Evolutionary conservation across 2,797 vertebrate genomes (phyloP), one percentile per base, ranked within the genome.

Genomic region (Macroramphosus scolopax): DNA sequence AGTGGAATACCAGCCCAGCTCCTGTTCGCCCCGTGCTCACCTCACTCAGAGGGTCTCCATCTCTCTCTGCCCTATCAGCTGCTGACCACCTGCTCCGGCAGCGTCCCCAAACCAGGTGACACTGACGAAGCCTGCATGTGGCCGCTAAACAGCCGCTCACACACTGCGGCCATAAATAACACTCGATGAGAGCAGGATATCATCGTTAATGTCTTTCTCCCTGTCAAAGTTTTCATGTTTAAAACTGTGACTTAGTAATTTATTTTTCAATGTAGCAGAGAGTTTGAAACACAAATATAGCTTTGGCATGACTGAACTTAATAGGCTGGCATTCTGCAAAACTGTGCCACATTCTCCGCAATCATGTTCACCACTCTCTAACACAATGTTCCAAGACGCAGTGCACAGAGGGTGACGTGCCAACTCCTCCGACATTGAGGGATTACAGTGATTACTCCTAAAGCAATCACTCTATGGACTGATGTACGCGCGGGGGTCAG

Each of bases 271-370:
- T 54, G 44, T 40, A 59, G 58, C 47, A 41, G 32, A 58, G 34
- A 22, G 29, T 71, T 77, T 68, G 62, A 54, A 72, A 52, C 49
- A 60, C 72, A 83, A 83, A 77, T 79, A 72, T 80, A 75, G 51
- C 57, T 74, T 71, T 81, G 69, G 77, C 70, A 60, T 70, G 37
- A 57, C 56, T 72, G 35, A 70, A 76, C 42, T 78, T 72, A 76
- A 76, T 67, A 75, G 63, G 58, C 51, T 77, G 64, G 52, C 77
- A 75, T 82, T 74, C 70, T 69, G 65, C 68, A 58, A 80, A 79
- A 78, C 76, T 60, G 45, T 81, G 71, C 75, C 71, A 82, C 79
- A 83, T 80, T 82, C 73, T 77, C 71, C 28, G 24, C 69, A 82
- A 75, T 80, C 78, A 58, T 20, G 33, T 58, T 53, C 30, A 72